phyloP scores from a whole-genome alignment of 2,113 vertebrate genomes.

The Penelope pileata region DNA sequence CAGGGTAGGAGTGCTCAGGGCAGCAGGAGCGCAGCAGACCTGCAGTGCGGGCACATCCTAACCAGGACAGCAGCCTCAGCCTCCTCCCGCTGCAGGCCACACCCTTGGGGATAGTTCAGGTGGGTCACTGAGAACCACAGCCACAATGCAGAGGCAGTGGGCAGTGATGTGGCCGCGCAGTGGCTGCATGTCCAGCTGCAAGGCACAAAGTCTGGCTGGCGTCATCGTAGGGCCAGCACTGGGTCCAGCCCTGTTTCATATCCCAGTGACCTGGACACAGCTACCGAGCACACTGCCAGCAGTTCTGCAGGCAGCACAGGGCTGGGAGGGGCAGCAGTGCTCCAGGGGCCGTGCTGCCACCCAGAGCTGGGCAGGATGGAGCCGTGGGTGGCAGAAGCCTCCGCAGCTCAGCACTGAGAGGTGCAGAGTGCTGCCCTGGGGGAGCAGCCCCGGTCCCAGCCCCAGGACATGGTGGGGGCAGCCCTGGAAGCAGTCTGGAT shows the following conservation, averaged over 20 bases:
- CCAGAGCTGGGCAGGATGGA: not conserved
- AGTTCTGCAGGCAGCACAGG: not conserved
- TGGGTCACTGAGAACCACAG: too few relatives aligned
- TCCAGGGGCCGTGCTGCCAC: not conserved
- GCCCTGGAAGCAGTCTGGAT: too few relatives aligned
- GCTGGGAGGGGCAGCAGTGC: not conserved
- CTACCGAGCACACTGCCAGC: not conserved
- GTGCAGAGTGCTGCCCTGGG: not conserved
- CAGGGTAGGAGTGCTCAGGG: not conserved
- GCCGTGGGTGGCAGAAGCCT: not conserved
- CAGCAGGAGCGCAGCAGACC: not conserved
- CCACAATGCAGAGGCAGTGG: not conserved
- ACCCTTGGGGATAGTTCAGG: too few relatives aligned
- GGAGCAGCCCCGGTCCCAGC: too few relatives aligned
- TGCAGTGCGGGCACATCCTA: not conserved
- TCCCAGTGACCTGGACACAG: not conserved
- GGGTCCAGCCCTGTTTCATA: not conserved
- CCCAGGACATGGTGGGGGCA: not conserved
- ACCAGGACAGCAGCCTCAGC: too few relatives aligned
- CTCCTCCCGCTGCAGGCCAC: too few relatives aligned
- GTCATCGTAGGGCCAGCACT: accelerated
- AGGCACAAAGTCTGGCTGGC: not conserved
- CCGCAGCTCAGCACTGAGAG: not conserved
- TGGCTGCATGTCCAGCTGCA: not conserved
- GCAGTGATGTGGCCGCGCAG: not conserved